Conservation (phyloP, 2,888 invertebrate species). For the Adela reaumurella region DNA sequence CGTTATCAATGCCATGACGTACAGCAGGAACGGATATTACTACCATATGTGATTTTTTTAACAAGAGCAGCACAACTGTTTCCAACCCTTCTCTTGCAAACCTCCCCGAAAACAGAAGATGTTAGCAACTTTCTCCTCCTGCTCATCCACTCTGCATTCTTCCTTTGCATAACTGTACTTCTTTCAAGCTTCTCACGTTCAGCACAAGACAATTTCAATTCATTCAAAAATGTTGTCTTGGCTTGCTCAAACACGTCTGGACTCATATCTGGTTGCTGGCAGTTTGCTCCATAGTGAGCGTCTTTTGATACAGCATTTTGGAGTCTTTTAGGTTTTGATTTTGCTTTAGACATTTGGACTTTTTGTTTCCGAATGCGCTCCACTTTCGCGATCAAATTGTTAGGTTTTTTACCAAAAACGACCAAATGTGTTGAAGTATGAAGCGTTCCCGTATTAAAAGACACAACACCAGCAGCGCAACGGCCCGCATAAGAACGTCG, state of each 20-base stretch:
- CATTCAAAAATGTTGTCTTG: conserved; percentile 2
- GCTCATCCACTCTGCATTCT: conserved; percentile 2
- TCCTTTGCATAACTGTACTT: conserved; percentile 1
- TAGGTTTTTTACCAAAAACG: conserved; percentile 1
- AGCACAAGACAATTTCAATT: conserved; percentile 3
- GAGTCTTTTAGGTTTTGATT: background rate
- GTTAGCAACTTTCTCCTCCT: conserved; percentile 2
- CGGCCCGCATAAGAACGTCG: conserved; percentile 3
- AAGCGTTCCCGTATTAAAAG: conserved; percentile 4
- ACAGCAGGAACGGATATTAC: conserved; percentile 3
- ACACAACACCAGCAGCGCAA: conserved; percentile 4
- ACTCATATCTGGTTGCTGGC: conserved; percentile 3
- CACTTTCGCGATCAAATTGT: background rate
- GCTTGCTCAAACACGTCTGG: conserved; percentile 4
- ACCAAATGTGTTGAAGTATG: background rate
- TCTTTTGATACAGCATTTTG: conserved; percentile 1
- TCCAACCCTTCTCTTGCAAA: conserved; percentile 1
- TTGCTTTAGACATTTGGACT: background rate
- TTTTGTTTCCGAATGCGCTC: background rate
- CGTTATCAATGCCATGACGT: conserved; percentile 1
- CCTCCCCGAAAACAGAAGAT: conserved; percentile 2
- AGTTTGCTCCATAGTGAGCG: conserved; percentile 2
- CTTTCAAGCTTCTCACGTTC: conserved; percentile 3
- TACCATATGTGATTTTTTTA: conserved; percentile 1
- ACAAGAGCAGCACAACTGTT: conserved; percentile 2